Evolutionary conservation across 2,113 vertebrate species (phyloP).

Genomic region (Himantopus leucocephalus): DNA sequence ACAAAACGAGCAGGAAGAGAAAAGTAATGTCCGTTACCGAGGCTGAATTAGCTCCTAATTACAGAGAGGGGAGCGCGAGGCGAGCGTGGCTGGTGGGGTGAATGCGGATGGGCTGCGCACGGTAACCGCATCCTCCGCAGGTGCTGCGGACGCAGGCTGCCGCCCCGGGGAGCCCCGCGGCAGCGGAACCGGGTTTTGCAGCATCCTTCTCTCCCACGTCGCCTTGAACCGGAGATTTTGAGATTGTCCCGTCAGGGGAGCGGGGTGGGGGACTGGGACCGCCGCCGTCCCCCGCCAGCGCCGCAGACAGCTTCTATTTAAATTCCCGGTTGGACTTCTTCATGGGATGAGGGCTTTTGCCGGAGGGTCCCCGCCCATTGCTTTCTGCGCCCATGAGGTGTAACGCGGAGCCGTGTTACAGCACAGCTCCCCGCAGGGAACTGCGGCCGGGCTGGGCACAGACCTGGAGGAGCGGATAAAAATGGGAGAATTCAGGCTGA

Average conservation of each 20-base stretch:
- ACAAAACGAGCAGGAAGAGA: background rate
- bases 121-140: background rate
- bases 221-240: background rate
- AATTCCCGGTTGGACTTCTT: background rate
- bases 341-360: background rate
- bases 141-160: rapidly evolving
- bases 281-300: rapidly evolving
- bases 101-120: background rate
- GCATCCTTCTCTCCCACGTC: background rate
- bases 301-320: background rate
- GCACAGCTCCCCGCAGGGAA: background rate
- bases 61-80: background rate
- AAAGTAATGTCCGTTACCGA: background rate
- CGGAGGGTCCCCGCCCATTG: background rate
- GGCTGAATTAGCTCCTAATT: background rate
- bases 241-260: rapidly evolving
- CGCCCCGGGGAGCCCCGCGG: too few species aligned
- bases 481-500: background rate
- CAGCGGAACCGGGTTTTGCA: background rate
- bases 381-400: rapidly evolving
- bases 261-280: background rate
- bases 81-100: background rate
- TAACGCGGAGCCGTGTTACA: background rate
- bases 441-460: background rate
- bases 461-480: background rate